Evolutionary conservation across 2,797 vertebrate species (phyloP), one percentile per base, ranked within the genome.

Genomic region (Gambelia wislizenii): DNA sequence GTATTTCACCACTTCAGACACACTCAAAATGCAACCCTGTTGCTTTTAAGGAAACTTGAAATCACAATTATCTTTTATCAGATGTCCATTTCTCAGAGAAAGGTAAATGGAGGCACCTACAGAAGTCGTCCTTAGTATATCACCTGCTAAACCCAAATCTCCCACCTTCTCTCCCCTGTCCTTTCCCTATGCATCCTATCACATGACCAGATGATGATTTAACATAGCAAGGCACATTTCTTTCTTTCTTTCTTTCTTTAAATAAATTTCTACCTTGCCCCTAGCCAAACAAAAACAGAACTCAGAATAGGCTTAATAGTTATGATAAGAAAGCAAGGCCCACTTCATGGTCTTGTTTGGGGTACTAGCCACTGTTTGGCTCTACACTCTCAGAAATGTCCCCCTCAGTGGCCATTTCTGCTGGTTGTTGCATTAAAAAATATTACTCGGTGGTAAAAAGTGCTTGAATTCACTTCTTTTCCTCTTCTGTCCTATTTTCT

Each of bases 11-110:
- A n/a, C n/a, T 76, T 67, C 67, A 89, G 39, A 75, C n/a, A 4
- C 47, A 61, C 69, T 89, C 70, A 49, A 88, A 86, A 82, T 75
- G 39, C 36, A 82, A 69, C 10, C 9, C 78, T 86, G 64, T 33
- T 64, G 54, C 25, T 49, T 75, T 54, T 52, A 76, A 89, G 70
- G 72, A 67, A 89, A 86, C 39, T 25, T 81, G 84, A 89, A n/a
- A 20, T 47, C 44, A 67, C 44, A 82, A 89, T 27, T 85, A 59
- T 67, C 52, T 75, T 78, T 78, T 70, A 70, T 77, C 30, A 54
- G 16, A 33, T 22, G 22, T 25, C 77, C 27, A 74, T 89, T 79
- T 89, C 77, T 74, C 67, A 89, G 52, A 85, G 42, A 44, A 22
- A 79, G 25, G 30, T 27, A 22, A 89, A 67, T 33, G 61, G 59